These are phyloP conservation scores for Porites lobata DNA, from an alignment of 92 coral and sea anemone species.

Conservation along the genomic window DNA sequence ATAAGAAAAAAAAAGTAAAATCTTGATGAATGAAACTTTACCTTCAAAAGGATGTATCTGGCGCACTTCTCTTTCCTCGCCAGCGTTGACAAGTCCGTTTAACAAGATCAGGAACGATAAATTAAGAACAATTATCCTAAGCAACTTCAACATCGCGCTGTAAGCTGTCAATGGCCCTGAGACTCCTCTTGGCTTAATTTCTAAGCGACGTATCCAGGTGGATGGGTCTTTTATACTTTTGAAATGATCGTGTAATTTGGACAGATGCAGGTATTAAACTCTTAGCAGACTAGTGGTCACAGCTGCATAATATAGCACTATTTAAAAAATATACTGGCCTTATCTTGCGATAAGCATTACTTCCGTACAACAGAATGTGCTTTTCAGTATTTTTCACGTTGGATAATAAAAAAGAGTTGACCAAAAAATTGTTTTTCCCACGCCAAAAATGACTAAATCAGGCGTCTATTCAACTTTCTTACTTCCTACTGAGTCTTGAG, in stretches of 20 bases:
- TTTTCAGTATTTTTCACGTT: no score
- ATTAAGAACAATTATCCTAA: neutral
- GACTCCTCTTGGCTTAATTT: neutral
- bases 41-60: constrained; percentile 7
- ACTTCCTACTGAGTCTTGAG: no score
- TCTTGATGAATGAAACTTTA: neutral
- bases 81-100: neutral
- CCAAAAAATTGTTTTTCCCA: no score
- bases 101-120: neutral
- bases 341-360: no score
- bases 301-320: neutral
- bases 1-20: neutral
- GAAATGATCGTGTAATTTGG: neutral
- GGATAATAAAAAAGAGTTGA: no score
- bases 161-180: no score
- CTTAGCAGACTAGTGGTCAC: neutral
- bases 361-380: no score
- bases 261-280: constrained; percentile 2
- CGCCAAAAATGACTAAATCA: no score
- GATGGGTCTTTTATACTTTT: neutral
- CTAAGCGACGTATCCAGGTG: no score
- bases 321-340: neutral
- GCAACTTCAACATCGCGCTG: neutral
- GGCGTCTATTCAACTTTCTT: no score
- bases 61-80: neutral